Conservation (phyloP, 2,797 vertebrate genomes). For the Rhyacichthys aspro region DNA sequence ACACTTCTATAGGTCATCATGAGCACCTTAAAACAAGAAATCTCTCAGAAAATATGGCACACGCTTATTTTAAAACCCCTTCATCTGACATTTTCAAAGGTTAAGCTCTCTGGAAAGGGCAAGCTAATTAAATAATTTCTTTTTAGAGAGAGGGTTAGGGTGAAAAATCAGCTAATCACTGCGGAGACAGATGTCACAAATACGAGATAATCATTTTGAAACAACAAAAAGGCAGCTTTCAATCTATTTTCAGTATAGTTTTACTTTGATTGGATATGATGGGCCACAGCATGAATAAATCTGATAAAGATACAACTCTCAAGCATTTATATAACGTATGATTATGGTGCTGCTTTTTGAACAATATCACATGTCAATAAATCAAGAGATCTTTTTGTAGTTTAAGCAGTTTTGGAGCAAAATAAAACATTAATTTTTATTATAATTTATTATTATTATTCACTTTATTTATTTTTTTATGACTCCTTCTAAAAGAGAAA, state of each 20-base stretch:
- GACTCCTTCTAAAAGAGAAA: no score
- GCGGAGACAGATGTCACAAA: constrained; percentile 42
- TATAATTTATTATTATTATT: no score
- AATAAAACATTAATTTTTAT: no score
- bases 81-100: constrained; percentile 81
- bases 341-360: no score
- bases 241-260: no score
- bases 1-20: constrained; percentile 66
- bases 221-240: constrained; percentile 13
- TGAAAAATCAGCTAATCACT: constrained; percentile 61
- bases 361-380: no score
- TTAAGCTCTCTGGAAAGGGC: constrained; percentile 77
- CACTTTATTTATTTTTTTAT: no score
- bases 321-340: no score
- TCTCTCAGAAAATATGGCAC: constrained; percentile 61
- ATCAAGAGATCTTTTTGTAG: no score
- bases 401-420: no score
- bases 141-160: constrained; percentile 49
- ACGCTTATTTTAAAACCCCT: constrained; percentile 69
- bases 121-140: constrained; percentile 75
- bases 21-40: constrained; percentile 55
- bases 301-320: no score
- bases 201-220: constrained; percentile 49
- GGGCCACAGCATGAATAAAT: neutral
- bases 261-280: neutral